These are phyloP conservation scores for Sarcoramphus papa DNA, from an alignment of 2,797 vertebrate species.

Conservation along the genomic window DNA sequence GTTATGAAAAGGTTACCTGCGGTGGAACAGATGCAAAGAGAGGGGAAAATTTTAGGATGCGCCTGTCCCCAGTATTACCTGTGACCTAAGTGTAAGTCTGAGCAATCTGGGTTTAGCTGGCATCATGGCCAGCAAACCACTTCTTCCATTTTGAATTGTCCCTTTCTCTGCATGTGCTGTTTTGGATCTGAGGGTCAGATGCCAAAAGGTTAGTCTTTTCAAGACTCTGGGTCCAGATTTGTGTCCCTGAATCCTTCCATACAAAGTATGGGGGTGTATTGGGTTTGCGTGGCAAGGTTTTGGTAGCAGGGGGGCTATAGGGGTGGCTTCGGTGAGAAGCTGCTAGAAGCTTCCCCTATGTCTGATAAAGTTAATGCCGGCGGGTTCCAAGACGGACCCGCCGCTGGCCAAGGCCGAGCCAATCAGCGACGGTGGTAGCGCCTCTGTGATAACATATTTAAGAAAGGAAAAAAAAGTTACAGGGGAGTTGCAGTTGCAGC, in stretches of 20 bases:
- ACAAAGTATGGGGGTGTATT: neutral
- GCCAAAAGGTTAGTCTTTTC: neutral
- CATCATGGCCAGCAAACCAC: neutral
- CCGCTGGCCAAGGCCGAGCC: too few species aligned
- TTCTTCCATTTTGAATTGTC: neutral
- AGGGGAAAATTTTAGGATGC: neutral
- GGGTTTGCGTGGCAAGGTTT: too few species aligned
- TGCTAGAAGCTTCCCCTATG: too few species aligned
- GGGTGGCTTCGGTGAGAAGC: too few species aligned
- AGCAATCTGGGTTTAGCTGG: neutral
- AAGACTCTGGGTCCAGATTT: neutral
- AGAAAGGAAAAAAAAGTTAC: too few species aligned
- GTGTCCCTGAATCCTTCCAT: neutral
- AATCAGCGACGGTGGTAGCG: too few species aligned
- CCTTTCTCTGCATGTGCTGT: neutral
- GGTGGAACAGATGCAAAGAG: neutral
- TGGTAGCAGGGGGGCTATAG: too few species aligned
- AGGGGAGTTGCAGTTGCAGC: too few species aligned
- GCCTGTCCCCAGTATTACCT: neutral
- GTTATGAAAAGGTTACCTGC: neutral
- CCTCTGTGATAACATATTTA: too few species aligned
- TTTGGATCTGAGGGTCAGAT: neutral
- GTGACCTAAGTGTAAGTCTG: neutral
- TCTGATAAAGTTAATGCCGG: too few species aligned
- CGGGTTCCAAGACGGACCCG: too few species aligned